Base-by-base conservation (phyloP, 2,888 invertebrate genomes). In the Plagiodera versicolora region DNA sequence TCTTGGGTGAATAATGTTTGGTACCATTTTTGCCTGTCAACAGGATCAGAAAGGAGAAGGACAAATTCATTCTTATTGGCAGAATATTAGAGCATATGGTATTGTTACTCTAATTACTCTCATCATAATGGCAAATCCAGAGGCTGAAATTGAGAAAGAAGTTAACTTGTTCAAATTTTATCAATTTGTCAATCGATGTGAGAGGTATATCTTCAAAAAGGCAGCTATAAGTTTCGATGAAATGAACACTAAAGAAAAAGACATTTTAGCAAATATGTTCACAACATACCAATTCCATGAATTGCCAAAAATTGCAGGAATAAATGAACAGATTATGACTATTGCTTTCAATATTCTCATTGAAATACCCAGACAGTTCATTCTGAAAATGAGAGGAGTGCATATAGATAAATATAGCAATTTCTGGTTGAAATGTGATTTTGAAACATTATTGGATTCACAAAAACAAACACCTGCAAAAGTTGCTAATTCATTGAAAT, bases 1-100 rank as follows among this genome's bases (percentile, higher is more conserved):
- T 49, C n/a, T 8, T 14, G 14, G 56, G 48, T 30, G 32, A 56
- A 19, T 48, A 56, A 18, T 35, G 47, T 17, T 30, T 56, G n/a
- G 48, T 56, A n/a, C 48, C 56, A n/a, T 56, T 56, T 48, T 48
- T 56, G 16, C 35, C 56, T 35, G 20, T 56, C 28, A 47, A 56
- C 19, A 17, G 48, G 32, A 32, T 35, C 14, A 56, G 35, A 32
- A 49, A 56, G 35, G 47, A 39, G 18, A 52, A 32, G 28, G 11
- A 16, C 17, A 35, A 35, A 5, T 52, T 16, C 14, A 52, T 30
- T 35, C 8, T 52, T 17, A 52, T 52, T n/a, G 52, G 52, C 6
- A 52, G 52, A 52, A 52, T 52, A 19, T 35, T 52, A 24, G 17
- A 35, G n/a, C 52, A 52, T 19, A 52, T 35, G 35, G n/a, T 52